Base-by-base conservation (phyloP, 2,113 vertebrate genomes). In the Elephantulus edwardii region DNA sequence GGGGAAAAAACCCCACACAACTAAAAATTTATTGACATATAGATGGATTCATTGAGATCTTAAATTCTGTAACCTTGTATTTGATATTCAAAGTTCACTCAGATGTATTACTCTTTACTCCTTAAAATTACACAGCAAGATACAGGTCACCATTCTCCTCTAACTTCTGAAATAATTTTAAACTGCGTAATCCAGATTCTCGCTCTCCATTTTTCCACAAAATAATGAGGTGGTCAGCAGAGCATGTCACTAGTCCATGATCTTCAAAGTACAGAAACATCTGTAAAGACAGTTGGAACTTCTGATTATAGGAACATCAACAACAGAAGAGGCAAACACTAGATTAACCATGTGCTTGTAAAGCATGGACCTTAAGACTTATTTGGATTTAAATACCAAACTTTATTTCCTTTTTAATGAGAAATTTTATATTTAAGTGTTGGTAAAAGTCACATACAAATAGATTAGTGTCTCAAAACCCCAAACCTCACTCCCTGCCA, bases 221-320 rank as follows among this genome's bases (percentile, higher is more conserved):
- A 89, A 99, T 99, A 91, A 99, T 97, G 90, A 99, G 98, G 92
- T 99, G 98, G 97, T 99, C 99, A 1, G 99, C 97, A 72, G 99
- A 99, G 91, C 99, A 99, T 0, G 99, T 99, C 93, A 98, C 98
- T 96, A 99, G 86, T 46, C 98, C 98, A 52, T 98, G 98, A 82
- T 99, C 98, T 95, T 97, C 95, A 75, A 99, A 99, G 95, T 98
- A 98, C 46, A 99, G 87, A 87, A 99, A 99, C 99, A 99, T 99
- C 99, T 99, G 97, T 40, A 96, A 95, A 60, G 48, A 91, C 96
- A 96, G 95, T 40, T 35, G 60, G 81, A 90, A 82, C 54, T 86
- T 95, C 52, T 40, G 80, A 75, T 74, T 35, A 38, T 22, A 66
- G 79, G 68, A 60, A 76, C 20, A 75, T 68, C 5, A 42, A 66